phyloP scores from a whole-genome alignment of 2,888 invertebrate genomes.

The Digitonthophagus gazella region DNA sequence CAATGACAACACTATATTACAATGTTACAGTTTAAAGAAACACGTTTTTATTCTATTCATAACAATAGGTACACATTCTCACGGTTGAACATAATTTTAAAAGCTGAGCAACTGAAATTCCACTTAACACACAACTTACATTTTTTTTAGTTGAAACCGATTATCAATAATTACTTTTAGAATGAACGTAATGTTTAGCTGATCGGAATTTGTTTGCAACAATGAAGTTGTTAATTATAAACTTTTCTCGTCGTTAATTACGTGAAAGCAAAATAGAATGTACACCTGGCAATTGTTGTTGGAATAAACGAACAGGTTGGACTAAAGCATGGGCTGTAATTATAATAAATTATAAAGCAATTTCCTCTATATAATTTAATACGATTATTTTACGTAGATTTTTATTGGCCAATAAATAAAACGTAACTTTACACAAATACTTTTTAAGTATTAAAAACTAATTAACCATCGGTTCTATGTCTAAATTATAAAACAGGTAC shows the following conservation, averaged over 20 bases:
- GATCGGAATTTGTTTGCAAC: background rate
- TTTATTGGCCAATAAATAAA: background rate
- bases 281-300: background rate
- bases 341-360: background rate
- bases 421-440: background rate
- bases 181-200: background rate
- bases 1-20: background rate
- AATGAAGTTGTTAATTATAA: background rate
- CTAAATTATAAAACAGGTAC: too few relatives aligned
- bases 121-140: too few relatives aligned
- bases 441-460: too few relatives aligned
- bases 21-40: too few relatives aligned
- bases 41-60: background rate
- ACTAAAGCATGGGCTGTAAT: background rate
- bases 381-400: background rate
- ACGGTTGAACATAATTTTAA: background rate
- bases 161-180: background rate
- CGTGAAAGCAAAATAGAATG: background rate
- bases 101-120: background rate
- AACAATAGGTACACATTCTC: background rate
- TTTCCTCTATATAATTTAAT: background rate
- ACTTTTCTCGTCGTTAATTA: background rate
- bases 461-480: too few relatives aligned
- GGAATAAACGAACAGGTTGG: background rate
- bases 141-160: too few relatives aligned